phyloP scores from a whole-genome alignment of 2,888 invertebrate species.

The Auanema sp. region DNA sequence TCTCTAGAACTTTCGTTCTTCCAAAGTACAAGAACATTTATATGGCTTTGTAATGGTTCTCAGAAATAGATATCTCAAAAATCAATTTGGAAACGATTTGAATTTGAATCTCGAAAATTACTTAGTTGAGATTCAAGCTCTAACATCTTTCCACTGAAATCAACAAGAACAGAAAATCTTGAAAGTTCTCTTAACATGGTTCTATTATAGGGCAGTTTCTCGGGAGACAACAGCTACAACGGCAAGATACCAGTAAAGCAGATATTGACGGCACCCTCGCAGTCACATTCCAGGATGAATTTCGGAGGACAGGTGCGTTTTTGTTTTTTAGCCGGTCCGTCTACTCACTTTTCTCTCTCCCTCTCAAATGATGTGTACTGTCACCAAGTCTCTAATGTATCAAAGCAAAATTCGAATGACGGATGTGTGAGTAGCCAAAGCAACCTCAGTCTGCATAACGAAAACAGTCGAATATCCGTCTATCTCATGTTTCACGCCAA shows the following conservation, averaged over 20 bases:
- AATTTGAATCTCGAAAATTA: background rate
- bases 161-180: too few relatives aligned
- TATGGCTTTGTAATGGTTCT: too few relatives aligned
- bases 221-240: slow-evolving; percentile 26
- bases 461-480: too few relatives aligned
- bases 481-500: too few relatives aligned
- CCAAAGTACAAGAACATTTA: too few relatives aligned
- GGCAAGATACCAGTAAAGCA: slow-evolving; percentile 40
- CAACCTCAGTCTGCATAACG: too few relatives aligned
- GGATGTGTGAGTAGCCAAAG: too few relatives aligned
- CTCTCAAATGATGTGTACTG: background rate
- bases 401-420: too few relatives aligned
- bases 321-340: too few relatives aligned
- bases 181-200: slow-evolving; percentile 12
- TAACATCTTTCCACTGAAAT: too few relatives aligned
- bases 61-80: too few relatives aligned
- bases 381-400: background rate
- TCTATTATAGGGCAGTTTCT: slow-evolving; percentile 28
- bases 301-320: slow-evolving; percentile 37
- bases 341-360: background rate
- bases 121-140: background rate
- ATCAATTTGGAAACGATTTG: background rate
- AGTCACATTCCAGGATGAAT: slow-evolving; percentile 40
- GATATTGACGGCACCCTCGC: slow-evolving; percentile 37
- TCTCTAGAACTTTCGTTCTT: too few relatives aligned